Evolutionary conservation across 2,113 vertebrate species (phyloP), one percentile per base, ranked within the genome.

Genomic region (Mixornis gularis): DNA sequence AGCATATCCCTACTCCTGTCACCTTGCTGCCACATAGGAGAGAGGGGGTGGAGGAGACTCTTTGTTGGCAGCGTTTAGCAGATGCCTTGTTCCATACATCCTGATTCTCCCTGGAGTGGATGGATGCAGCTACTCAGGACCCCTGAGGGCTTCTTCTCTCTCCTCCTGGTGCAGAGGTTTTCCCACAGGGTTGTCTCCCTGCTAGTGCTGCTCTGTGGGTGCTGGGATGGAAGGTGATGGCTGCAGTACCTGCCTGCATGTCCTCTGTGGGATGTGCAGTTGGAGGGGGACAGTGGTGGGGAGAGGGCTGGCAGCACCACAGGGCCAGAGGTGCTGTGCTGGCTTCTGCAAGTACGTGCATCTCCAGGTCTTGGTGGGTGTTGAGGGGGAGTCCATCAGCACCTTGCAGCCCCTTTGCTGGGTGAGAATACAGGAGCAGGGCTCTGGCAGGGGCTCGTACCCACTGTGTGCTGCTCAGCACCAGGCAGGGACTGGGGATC

Each of bases 261-360:
- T 25, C 19, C 4, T 80, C 48, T 24, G 8, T 20, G 46, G 9
- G 49, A 30, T 29, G 30, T 36, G 55, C 1, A 3, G 14, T 12
- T n/a, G 21, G 27, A n/a, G 18, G 34, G 38, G 17, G 17, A 20
- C 32, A 30, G 4, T 27, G 27, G 1, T 0, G 1, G 20, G 9
- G 13, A 51, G 13, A 49, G 5, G 29, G 38, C 55, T 65, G 46
- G 55, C 60, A 65, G 64, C 55, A 36, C 22, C 34, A 6, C 17
- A 7, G 30, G 51, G 9, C 19, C 1, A 1, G 17, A 15, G 34
- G 69, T n/a, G 69, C 43, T 36, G 17, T 51, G 51, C 65, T 46
- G 56, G 8, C 8, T 14, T 70, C 88, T 1, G 3, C 20, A 8
- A 38, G 17, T 3, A 7, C 0, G 0, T 20, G 32, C 4, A 0